Conservation (phyloP, 2,888 invertebrate genomes). For the Abscondita cerata region DNA sequence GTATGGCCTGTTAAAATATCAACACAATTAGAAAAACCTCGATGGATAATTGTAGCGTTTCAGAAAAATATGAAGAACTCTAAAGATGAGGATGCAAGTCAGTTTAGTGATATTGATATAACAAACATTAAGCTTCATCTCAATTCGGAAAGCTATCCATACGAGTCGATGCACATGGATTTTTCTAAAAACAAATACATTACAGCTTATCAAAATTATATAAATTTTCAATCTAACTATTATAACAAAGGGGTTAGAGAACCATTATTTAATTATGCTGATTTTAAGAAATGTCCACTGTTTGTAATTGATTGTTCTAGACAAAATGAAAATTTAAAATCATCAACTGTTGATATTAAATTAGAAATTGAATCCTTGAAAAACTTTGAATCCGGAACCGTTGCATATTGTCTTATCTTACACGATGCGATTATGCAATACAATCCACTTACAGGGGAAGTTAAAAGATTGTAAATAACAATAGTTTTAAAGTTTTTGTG, state of each 20-base stretch:
- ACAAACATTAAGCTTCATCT: slow-evolving; percentile 48
- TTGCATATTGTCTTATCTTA: slow-evolving; percentile 45
- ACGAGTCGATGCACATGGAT: slow-evolving; percentile 45
- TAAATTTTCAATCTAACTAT: slow-evolving; percentile 37
- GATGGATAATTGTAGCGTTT: slow-evolving; percentile 52
- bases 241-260: slow-evolving; percentile 27
- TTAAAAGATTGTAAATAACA: too few relatives aligned
- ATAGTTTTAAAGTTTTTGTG: too few relatives aligned
- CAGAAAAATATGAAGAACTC: slow-evolving; percentile 50
- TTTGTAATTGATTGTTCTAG: slow-evolving; percentile 38
- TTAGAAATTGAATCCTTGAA: slow-evolving; percentile 40
- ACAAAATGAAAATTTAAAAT: slow-evolving; percentile 40
- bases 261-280: slow-evolving; percentile 11
- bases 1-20: slow-evolving; percentile 47
- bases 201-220: slow-evolving; percentile 39
- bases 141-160: slow-evolving; percentile 49
- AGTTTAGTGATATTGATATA: slow-evolving; percentile 41
- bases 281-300: slow-evolving; percentile 24
- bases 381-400: slow-evolving; percentile 39
- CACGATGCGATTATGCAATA: too few relatives aligned
- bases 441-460: too few relatives aligned
- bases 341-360: slow-evolving; percentile 39
- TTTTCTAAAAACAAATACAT: slow-evolving; percentile 40
- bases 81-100: slow-evolving; percentile 34
- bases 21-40: slow-evolving; percentile 49